Evolutionary conservation across 2,113 vertebrate species (phyloP).

Genomic region (Anoplopoma fimbria): DNA sequence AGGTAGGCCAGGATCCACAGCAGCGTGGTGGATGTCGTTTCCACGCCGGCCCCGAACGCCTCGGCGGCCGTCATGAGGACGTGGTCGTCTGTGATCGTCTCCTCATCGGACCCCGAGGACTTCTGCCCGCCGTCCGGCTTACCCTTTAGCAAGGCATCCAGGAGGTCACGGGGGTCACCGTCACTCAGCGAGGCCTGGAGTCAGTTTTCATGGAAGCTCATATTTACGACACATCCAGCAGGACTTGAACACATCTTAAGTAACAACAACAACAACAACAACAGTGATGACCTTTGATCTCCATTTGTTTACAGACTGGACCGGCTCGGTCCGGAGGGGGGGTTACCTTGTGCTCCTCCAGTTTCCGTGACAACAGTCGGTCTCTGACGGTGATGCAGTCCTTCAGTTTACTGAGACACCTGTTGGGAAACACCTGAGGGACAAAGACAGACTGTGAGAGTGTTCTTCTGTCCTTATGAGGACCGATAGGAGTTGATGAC

Average conservation of each 20-base stretch:
- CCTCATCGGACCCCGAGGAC: neutral
- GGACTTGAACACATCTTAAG: neutral
- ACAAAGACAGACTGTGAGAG: neutral
- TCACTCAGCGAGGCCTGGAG: slow-evolving; percentile 69
- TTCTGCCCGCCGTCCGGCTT: slow-evolving; percentile 32
- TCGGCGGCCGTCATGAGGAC: slow-evolving; percentile 84
- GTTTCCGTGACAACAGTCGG: slow-evolving; percentile 77
- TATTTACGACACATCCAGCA: too few species aligned
- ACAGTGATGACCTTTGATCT: too few species aligned
- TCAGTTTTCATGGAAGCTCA: too few species aligned
- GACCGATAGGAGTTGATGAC: neutral
- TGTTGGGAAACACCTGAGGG: slow-evolving; percentile 71
- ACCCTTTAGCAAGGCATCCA: slow-evolving; percentile 83
- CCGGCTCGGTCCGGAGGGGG: neutral
- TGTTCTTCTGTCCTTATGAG: neutral
- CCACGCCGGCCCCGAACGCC: slow-evolving; percentile 80
- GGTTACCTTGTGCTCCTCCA: slow-evolving; percentile 84
- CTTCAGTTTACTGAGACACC: slow-evolving; percentile 75
- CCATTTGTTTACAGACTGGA: neutral
- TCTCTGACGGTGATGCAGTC: slow-evolving; percentile 80
- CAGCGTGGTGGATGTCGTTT: slow-evolving; percentile 84
- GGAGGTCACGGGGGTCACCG: slow-evolving; percentile 80
- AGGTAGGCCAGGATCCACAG: slow-evolving; percentile 84
- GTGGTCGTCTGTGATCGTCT: slow-evolving; percentile 81
- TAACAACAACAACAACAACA: too few species aligned